These are phyloP conservation scores for Stylophora pistillata DNA, from an alignment of 64 coral and sea anemone species.

Conservation along the genomic window DNA sequence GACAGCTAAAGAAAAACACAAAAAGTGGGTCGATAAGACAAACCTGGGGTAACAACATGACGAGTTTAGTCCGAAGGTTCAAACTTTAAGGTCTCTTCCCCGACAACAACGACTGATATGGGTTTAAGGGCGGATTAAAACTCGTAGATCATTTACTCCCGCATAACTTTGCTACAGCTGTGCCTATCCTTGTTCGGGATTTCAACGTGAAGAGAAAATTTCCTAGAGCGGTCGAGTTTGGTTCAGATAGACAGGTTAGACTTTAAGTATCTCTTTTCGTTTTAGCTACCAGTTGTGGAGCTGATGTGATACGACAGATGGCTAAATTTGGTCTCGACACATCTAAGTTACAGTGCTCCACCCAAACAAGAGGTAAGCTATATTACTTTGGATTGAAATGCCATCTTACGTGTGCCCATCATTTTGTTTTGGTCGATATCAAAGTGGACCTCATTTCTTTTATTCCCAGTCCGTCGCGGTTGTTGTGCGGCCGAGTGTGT, in stretches of 20 bases:
- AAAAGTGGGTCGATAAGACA: too few species aligned
- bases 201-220: too few species aligned
- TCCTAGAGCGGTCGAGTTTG: neutral
- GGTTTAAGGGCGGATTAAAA: too few species aligned
- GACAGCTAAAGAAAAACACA: too few species aligned
- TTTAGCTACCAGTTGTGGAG: neutral
- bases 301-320: neutral
- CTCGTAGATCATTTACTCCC: too few species aligned
- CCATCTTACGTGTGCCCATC: neutral
- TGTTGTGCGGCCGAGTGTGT: constrained; percentile 16
- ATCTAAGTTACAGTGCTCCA: constrained; percentile 23
- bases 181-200: too few species aligned
- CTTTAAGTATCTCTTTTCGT: neutral
- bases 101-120: too few species aligned
- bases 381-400: too few species aligned
- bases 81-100: too few species aligned
- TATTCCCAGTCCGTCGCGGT: constrained; percentile 17
- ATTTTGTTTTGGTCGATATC: neutral
- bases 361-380: neutral
- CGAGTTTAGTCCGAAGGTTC: too few species aligned
- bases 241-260: neutral
- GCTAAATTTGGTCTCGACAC: constrained; percentile 9
- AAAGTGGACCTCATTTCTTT: neutral
- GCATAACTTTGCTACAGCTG: too few species aligned
- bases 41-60: too few species aligned